These are phyloP conservation scores for Trichopria drosophilae DNA, from an alignment of 2,888 invertebrate genomes.

Conservation along the genomic window DNA sequence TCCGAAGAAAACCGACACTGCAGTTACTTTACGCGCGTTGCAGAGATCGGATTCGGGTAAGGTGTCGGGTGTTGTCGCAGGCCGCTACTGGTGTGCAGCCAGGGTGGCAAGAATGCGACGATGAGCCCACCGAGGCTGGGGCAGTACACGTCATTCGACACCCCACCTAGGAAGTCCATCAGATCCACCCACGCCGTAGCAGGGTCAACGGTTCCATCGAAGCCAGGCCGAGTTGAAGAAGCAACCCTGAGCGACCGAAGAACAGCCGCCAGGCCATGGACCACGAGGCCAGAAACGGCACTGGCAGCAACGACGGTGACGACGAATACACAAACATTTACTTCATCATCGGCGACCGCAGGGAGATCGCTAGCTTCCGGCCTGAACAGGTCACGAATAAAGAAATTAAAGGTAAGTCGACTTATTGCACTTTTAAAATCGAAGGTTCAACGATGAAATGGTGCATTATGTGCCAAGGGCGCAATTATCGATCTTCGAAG, in stretches of 20 bases:
- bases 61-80: conserved; percentile 38
- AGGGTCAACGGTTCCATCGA: conserved; percentile 21
- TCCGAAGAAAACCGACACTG: not conserved
- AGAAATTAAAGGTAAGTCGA: conserved; percentile 52
- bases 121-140: conserved; percentile 54
- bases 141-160: conserved; percentile 52
- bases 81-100: conserved; percentile 40
- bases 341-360: conserved; percentile 52
- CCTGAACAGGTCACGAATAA: conserved; percentile 52
- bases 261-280: conserved; percentile 50
- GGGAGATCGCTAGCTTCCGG: conserved; percentile 50
- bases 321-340: conserved; percentile 50
- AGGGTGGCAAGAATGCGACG: conserved; percentile 55
- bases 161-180: conserved; percentile 37
- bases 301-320: conserved; percentile 44
- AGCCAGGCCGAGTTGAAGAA: not conserved
- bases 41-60: not conserved
- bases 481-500: too few relatives aligned
- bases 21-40: conserved; percentile 22
- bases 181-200: too few relatives aligned
- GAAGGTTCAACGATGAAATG: not conserved
- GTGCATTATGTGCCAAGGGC: too few relatives aligned
- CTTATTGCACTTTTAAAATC: not conserved
- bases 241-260: not conserved
- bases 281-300: conserved; percentile 52